Evolutionary conservation across 1,140 invertebrate genomes (phyloP).

Genomic region (Drosophila littoralis): DNA sequence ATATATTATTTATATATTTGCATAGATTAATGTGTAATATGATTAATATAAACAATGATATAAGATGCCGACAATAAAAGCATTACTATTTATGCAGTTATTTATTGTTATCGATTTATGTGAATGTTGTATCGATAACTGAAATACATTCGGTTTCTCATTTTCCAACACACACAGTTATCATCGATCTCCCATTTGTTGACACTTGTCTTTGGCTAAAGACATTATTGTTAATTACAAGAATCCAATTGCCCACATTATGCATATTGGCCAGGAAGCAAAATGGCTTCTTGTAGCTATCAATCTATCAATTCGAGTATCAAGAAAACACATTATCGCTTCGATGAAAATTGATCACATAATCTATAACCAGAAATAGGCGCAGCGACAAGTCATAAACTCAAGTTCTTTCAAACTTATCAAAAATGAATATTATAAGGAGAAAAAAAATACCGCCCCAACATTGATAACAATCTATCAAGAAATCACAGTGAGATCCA

Average conservation of each 20-base stretch:
- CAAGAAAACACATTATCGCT: not conserved
- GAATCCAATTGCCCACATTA: no score
- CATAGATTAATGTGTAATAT: not conserved
- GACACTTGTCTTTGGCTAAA: no score
- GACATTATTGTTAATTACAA: no score
- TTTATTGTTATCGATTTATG: no score
- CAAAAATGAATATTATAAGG: not conserved
- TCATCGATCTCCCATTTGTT: no score
- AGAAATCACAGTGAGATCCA: no score
- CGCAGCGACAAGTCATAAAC: not conserved
- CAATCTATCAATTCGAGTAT: slow-evolving; percentile 20
- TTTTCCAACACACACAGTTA: no score
- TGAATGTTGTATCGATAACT: no score
- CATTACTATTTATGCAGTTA: no score
- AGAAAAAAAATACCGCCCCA: not conserved
- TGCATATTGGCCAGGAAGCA: not conserved
- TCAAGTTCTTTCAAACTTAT: not conserved
- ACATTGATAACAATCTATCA: not conserved
- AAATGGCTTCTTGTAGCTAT: not conserved
- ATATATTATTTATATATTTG: not conserved
- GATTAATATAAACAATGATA: no score
- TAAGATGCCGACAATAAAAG: no score
- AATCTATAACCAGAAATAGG: not conserved
- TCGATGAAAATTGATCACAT: slow-evolving; percentile 6
- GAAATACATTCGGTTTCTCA: no score